Conservation (phyloP, 1,140 invertebrate species). For the Euwallacea similis region DNA sequence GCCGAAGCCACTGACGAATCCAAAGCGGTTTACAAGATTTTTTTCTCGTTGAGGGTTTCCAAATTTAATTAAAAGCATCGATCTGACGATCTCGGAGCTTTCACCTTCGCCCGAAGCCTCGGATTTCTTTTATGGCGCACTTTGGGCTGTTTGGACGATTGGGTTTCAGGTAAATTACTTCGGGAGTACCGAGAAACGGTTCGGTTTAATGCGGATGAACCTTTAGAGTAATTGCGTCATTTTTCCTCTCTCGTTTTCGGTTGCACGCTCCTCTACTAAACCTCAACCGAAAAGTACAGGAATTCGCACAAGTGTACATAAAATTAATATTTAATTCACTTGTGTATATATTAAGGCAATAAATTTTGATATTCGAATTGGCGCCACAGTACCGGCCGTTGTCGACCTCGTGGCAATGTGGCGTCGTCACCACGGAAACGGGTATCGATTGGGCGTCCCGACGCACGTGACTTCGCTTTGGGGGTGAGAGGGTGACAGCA, state of each 20-base stretch:
- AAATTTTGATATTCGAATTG: constrained; percentile 22
- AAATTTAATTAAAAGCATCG: constrained; percentile 26
- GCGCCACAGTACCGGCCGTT: constrained; percentile 40
- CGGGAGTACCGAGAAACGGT: not conserved
- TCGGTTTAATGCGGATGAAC: not conserved
- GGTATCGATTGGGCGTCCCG: constrained; percentile 17
- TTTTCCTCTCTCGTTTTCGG: too few species aligned
- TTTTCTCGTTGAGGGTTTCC: constrained; percentile 1
- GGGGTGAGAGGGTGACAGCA: constrained; percentile 11
- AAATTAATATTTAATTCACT: not conserved
- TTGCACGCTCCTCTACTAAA: not conserved
- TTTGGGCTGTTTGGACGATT: not conserved
- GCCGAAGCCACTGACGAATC: not conserved
- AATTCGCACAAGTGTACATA: too few species aligned
- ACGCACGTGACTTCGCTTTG: constrained; percentile 21
- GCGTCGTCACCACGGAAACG: constrained; percentile 44
- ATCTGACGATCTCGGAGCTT: not conserved
- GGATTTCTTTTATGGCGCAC: not conserved
- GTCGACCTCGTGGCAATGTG: constrained; percentile 42
- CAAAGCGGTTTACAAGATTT: constrained; percentile 15
- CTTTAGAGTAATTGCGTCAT: not conserved
- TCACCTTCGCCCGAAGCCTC: not conserved
- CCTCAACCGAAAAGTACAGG: not conserved
- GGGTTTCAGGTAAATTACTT: not conserved
- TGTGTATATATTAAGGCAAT: not conserved